A percentile compares a stretch with the other conserved stretches of the same genome.
Conservation (phyloP, 2,888 invertebrate genomes). For the Drosophila lutescens region DNA sequence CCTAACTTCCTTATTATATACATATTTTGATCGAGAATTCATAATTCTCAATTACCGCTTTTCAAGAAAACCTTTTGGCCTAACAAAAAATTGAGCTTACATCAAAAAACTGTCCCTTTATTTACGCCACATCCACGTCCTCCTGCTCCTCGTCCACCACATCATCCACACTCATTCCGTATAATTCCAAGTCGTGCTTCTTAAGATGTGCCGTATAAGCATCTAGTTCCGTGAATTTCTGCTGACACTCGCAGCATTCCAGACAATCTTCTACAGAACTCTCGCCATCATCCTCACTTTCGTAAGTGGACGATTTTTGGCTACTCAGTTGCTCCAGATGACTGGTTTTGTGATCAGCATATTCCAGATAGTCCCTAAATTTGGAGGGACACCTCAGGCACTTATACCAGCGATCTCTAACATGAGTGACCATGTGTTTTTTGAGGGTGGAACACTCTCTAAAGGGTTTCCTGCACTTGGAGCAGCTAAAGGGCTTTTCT, state of each 20-base stretch:
- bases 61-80: neutral
- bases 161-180: conserved; percentile 63
- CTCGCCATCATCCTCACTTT: conserved; percentile 70
- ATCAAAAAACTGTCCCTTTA: neutral
- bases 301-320: conserved; percentile 60
- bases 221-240: conserved; percentile 80
- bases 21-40: neutral
- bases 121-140: conserved; percentile 67
- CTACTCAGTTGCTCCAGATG: conserved; percentile 57
- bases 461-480: conserved; percentile 82
- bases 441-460: conserved; percentile 83
- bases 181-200: conserved; percentile 75
- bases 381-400: conserved; percentile 79
- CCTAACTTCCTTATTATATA: neutral
- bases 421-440: conserved; percentile 83
- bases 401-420: conserved; percentile 82
- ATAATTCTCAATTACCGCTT: neutral
- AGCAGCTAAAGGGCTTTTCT: conserved; percentile 83
- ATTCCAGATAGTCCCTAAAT: conserved; percentile 82
- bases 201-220: conserved; percentile 81
- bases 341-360: conserved; percentile 76
- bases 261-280: conserved; percentile 78
- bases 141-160: conserved; percentile 59
- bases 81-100: too few species aligned
- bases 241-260: conserved; percentile 82